These are phyloP conservation scores for Zelostemma sp. DNA, from an alignment of 1,140 invertebrate species.

Conservation along the genomic window DNA sequence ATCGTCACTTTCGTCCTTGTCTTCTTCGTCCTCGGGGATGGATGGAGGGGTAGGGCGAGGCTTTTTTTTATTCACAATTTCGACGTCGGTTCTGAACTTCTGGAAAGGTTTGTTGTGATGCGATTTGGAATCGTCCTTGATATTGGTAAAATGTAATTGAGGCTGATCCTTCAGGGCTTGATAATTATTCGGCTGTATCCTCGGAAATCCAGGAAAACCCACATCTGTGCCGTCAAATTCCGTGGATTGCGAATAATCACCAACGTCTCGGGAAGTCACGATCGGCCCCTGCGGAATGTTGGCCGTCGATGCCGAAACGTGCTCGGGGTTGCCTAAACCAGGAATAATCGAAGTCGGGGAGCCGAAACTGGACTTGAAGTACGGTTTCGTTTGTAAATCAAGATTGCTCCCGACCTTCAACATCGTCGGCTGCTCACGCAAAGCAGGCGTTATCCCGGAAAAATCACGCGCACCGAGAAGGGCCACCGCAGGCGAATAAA, in stretches of 20 bases:
- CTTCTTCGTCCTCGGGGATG: slow-evolving; percentile 33
- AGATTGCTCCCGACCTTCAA: slow-evolving; percentile 29
- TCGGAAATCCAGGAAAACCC: slow-evolving; percentile 15
- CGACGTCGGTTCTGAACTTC: slow-evolving; percentile 57
- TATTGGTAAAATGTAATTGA: slow-evolving; percentile 57
- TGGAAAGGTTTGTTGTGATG: slow-evolving; percentile 32
- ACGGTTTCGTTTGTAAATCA: slow-evolving; percentile 41
- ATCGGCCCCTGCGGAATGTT: slow-evolving; percentile 40
- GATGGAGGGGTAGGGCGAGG: slow-evolving; percentile 40
- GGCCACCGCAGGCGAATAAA: not conserved
- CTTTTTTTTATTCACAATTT: slow-evolving; percentile 60
- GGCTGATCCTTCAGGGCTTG: slow-evolving; percentile 54
- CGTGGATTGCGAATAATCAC: slow-evolving; percentile 45
- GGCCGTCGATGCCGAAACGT: slow-evolving; percentile 10
- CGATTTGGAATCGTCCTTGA: not conserved
- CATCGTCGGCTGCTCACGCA: slow-evolving; percentile 46
- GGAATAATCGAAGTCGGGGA: slow-evolving; percentile 19
- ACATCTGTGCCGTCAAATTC: slow-evolving; percentile 44
- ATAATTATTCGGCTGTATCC: slow-evolving; percentile 41
- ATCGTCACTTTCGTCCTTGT: slow-evolving; percentile 39
- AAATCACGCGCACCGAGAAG: slow-evolving; percentile 13
- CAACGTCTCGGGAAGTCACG: slow-evolving; percentile 40
- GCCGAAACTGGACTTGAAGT: slow-evolving; percentile 35
- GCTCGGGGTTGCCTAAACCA: slow-evolving; percentile 13
- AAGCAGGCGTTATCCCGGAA: slow-evolving; percentile 22